A percentile compares a stretch with the other conserved stretches of the same genome.
phyloP scores from a whole-genome alignment of 1,140 invertebrate genomes.

The Euura saliciscinereae region DNA sequence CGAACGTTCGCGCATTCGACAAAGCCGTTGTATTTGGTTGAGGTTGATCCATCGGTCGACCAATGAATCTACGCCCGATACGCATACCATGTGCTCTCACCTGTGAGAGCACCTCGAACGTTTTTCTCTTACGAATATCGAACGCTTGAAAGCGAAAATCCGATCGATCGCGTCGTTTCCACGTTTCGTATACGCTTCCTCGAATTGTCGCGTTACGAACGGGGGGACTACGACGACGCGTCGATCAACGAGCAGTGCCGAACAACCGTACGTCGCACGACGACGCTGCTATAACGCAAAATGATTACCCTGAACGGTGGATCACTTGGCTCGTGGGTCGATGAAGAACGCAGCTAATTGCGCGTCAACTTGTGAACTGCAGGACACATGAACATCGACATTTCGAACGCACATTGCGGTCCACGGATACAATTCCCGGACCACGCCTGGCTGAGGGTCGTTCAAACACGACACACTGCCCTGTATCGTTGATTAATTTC shows the following conservation, averaged over 20 bases:
- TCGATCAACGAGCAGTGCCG: constrained; percentile 70
- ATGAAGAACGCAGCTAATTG: too few species aligned
- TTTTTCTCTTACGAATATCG: too few species aligned
- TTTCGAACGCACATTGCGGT: constrained; percentile 75
- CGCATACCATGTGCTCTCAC: constrained; percentile 54
- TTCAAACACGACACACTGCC: constrained; percentile 24
- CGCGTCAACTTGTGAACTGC: constrained; percentile 39
- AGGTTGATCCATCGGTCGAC: not conserved
- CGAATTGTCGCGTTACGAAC: constrained; percentile 27
- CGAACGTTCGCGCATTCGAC: not conserved
- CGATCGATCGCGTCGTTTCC: too few species aligned
- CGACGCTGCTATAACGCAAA: too few species aligned
- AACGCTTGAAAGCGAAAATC: too few species aligned
- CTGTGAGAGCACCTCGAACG: too few species aligned
- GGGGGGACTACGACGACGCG: constrained; percentile 75
- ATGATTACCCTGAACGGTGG: too few species aligned
- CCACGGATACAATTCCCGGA: constrained; percentile 54
- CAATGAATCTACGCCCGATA: constrained; percentile 18
- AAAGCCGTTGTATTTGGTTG: not conserved
- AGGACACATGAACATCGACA: constrained; percentile 76
- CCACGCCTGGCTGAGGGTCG: constrained; percentile 65
- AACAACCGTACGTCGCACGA: too few species aligned
- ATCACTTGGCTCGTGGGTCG: too few species aligned
- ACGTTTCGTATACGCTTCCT: too few species aligned
- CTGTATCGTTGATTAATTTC: not conserved